Conservation (phyloP, 2,113 vertebrate genomes). For the Anguilla japonica region DNA sequence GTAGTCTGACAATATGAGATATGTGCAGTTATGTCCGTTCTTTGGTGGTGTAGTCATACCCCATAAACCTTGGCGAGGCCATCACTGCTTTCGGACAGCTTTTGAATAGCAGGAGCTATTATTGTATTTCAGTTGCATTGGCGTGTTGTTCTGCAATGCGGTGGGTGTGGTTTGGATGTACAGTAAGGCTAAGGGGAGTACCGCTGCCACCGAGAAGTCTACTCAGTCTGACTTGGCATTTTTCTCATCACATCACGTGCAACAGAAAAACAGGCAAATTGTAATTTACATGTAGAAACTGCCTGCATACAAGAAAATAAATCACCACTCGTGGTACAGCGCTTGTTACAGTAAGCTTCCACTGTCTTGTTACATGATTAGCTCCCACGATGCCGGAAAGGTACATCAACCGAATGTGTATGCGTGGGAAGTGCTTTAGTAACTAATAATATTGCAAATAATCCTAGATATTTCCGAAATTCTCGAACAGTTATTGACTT, state of each 20-base stretch:
- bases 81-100: not conserved
- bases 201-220: slow-evolving; percentile 54
- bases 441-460: not conserved
- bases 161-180: slow-evolving; percentile 36
- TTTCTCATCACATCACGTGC: not conserved
- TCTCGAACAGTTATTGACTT: too few relatives aligned
- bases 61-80: not conserved
- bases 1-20: not conserved
- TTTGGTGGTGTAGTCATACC: not conserved
- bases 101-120: not conserved
- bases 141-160: slow-evolving; percentile 28
- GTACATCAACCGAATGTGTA: not conserved
- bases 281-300: not conserved
- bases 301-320: not conserved
- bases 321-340: not conserved
- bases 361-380: too few relatives aligned
- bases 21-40: not conserved
- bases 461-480: not conserved
- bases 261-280: not conserved
- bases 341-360: not conserved
- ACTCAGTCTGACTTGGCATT: slow-evolving; percentile 29
- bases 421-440: not conserved
- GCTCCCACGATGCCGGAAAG: not conserved
- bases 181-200: slow-evolving; percentile 49
- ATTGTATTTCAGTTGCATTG: not conserved